phyloP scores from a whole-genome alignment of 1,140 invertebrate species.

The Mactra quadrangularis region DNA sequence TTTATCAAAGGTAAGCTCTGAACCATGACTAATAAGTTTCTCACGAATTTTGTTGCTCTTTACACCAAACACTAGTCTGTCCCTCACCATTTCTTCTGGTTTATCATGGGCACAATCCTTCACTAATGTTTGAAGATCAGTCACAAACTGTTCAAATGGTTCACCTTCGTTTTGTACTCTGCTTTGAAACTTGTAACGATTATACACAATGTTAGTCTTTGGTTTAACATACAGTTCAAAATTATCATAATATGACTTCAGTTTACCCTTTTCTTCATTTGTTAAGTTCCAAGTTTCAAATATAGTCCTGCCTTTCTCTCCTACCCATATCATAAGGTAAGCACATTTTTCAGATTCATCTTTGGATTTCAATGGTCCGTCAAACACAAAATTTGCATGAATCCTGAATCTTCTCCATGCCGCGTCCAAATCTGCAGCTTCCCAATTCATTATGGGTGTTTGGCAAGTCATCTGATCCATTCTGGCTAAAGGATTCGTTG shows the following conservation, averaged over 20 bases:
- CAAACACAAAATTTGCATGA: conserved; percentile 32
- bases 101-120: conserved; percentile 41
- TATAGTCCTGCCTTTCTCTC: conserved; percentile 22
- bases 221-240: conserved; percentile 26
- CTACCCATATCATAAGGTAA: conserved; percentile 43
- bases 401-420: background rate
- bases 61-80: conserved; percentile 37
- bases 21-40: conserved; percentile 19
- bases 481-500: too few species aligned
- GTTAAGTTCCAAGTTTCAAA: conserved; percentile 38
- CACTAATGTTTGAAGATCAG: conserved; percentile 38
- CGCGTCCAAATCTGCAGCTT: conserved; percentile 4
- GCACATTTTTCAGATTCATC: conserved; percentile 29
- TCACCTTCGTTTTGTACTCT: conserved; percentile 41
- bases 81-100: conserved; percentile 37
- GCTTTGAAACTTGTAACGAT: conserved; percentile 46
- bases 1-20: conserved; percentile 24
- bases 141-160: conserved; percentile 46
- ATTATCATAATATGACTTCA: conserved; percentile 17
- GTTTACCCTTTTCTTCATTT: conserved; percentile 2
- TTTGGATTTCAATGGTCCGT: conserved; percentile 10
- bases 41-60: conserved; percentile 25
- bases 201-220: conserved; percentile 33
- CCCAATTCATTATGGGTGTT: conserved; percentile 9
- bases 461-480: too few species aligned